A percentile compares a stretch with the other conserved stretches of the same genome.
These are phyloP conservation scores for Drosophila helvetica DNA, from an alignment of 2,888 invertebrate species.

Conservation along the genomic window DNA sequence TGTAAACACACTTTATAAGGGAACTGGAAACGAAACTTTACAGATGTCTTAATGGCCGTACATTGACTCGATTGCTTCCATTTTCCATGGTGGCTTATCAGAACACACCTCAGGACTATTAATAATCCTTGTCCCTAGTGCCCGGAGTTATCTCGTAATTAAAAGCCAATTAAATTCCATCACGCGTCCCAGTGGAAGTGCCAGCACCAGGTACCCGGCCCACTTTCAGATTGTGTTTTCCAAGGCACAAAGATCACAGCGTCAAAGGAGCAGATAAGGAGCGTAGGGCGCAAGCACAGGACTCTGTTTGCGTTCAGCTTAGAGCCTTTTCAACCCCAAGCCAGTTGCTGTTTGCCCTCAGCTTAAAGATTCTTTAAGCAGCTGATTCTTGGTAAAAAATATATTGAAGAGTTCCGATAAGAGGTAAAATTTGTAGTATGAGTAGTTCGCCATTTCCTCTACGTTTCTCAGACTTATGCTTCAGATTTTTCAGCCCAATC, in stretches of 20 bases:
- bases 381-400: not conserved
- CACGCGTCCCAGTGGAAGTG: conserved; percentile 19
- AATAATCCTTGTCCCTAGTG: conserved; percentile 3
- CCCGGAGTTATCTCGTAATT: conserved; percentile 17
- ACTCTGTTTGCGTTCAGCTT: conserved; percentile 15
- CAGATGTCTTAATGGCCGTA: not conserved
- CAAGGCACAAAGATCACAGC: conserved; percentile 1
- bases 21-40: not conserved
- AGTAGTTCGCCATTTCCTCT: not conserved
- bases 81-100: conserved; percentile 4
- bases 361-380: not conserved
- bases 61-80: not conserved
- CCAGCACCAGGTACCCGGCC: not conserved
- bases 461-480: not conserved
- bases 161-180: conserved; percentile 38
- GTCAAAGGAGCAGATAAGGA: conserved; percentile 11
- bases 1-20: too few relatives aligned
- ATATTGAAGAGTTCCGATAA: not conserved
- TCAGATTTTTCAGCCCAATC: not conserved
- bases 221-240: conserved; percentile 14
- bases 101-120: not conserved
- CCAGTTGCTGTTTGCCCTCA: not conserved
- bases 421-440: too few relatives aligned
- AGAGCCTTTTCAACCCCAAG: conserved; percentile 1
- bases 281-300: not conserved